Evolutionary conservation across 2,888 invertebrate genomes (phyloP).

Genomic region (Linnaemya tessellans): DNA sequence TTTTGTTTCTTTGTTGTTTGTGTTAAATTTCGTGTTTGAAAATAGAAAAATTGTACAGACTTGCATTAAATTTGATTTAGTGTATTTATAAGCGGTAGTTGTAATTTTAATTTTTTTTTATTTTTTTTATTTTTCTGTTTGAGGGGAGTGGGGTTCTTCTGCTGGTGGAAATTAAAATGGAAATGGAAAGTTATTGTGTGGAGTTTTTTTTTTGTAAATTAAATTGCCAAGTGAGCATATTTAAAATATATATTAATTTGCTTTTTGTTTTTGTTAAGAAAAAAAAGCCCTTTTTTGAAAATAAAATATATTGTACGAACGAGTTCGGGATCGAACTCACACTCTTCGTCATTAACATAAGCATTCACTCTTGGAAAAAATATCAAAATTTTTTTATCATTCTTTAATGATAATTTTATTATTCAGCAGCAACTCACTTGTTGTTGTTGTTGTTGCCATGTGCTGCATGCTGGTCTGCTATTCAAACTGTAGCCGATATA

Average conservation of each 20-base stretch:
- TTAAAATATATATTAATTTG: too few species aligned
- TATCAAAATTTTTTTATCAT: too few species aligned
- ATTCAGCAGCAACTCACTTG: constrained; percentile 3
- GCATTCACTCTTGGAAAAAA: too few species aligned
- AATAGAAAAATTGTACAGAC: constrained; percentile 37
- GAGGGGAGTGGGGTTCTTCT: constrained; percentile 13
- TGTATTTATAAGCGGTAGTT: constrained; percentile 7
- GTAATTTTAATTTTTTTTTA: neutral
- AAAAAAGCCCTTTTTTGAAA: neutral
- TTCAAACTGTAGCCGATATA: constrained; percentile 25
- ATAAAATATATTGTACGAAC: too few species aligned
- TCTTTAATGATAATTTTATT: constrained; percentile 31
- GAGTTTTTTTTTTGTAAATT: too few species aligned
- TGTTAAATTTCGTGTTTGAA: constrained; percentile 26
- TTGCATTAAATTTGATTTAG: constrained; percentile 30
- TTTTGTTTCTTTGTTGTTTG: constrained; percentile 17
- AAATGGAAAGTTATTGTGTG: constrained; percentile 18
- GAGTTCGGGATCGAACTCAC: too few species aligned
- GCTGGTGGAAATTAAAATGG: constrained; percentile 10
- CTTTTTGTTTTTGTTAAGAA: neutral
- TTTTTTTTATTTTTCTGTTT: neutral
- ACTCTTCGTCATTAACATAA: too few species aligned
- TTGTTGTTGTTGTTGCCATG: constrained; percentile 27
- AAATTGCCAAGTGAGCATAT: too few species aligned
- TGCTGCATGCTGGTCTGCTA: constrained; percentile 16